Evolutionary conservation across 2,888 invertebrate species (phyloP).

Genomic region (Odontomyia ornata): DNA sequence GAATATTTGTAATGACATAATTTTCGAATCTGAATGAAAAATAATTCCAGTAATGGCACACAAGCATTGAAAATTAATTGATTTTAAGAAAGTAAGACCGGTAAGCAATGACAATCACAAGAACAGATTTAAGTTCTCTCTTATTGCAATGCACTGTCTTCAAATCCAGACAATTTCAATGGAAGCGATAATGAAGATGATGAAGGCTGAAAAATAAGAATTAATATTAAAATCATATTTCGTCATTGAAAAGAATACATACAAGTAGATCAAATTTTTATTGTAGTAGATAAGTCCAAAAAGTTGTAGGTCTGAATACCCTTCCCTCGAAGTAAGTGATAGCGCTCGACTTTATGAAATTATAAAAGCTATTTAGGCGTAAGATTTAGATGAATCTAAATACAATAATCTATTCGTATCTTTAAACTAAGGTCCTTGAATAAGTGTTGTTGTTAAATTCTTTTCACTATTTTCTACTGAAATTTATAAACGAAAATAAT

Average conservation of each 20-base stretch:
- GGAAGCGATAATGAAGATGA: no score
- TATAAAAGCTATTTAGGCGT: background rate
- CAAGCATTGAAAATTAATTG: background rate
- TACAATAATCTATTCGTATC: no score
- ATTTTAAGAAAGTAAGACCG: background rate
- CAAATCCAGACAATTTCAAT: no score
- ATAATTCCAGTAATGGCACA: background rate
- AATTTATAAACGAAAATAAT: background rate
- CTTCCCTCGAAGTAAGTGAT: no score
- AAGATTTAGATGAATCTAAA: background rate
- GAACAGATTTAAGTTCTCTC: background rate
- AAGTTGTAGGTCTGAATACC: no score
- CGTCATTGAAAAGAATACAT: background rate
- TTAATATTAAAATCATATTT: background rate
- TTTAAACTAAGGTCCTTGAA: background rate
- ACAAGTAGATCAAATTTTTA: background rate
- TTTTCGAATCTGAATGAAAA: no score
- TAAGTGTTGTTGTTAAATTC: background rate
- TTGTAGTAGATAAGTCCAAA: no score
- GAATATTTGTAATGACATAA: no score
- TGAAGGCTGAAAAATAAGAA: no score
- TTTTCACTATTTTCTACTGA: background rate
- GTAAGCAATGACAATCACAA: background rate
- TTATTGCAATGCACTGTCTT: no score
- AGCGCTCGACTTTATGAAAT: background rate